Base-by-base conservation (phyloP, 2,888 invertebrate genomes). In the Agrypnus murinus region DNA sequence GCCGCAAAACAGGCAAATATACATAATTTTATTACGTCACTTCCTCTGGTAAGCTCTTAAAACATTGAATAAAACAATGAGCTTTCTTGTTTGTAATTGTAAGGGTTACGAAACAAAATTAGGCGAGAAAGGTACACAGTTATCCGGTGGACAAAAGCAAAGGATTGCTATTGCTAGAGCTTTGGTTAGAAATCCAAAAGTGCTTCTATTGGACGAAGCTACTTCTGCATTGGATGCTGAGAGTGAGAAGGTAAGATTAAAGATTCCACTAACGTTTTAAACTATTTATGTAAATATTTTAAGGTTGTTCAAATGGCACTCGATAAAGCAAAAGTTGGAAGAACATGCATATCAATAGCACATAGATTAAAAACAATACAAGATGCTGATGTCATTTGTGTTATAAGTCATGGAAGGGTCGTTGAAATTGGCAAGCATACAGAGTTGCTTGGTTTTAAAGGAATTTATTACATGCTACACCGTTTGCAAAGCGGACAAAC, bases 111-210 rank as follows among this genome's bases (percentile, higher is more conserved):
- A 94, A 5, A 95, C 95, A 0, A 88, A 91, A 70, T 89, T 94
- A 70, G 95, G 95, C 2, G 91, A 92, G 66, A 92, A 92, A 82
- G 95, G 95, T 19, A 90, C 92, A 1, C 93, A 93, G 80, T 80
- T 93, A 31, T 93, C 93, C 0, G 95, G 95, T 0, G 95, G 95
- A 0, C 95, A 95, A 85, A 95, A 95, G 80, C 95, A 95, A 81
- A 86, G 95, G 74, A 93, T 96, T 50, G 96, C 96, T 7, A 95
- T 96, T 75, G 96, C 96, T 0, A 87, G 96, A 76, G 95, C 96
- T 0, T 86, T 96, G 12, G 88, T 96, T 19, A 86, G 93, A 68
- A 89, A 93, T 79, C 96, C 96, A 0, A 91, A 90, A 81, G 92
- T 96, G 79, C 86, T 94, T 45, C 84, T 94, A 32, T 85, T 94